Base-by-base conservation (phyloP, 2,888 invertebrate genomes). In the Cataglyphis albicans region DNA sequence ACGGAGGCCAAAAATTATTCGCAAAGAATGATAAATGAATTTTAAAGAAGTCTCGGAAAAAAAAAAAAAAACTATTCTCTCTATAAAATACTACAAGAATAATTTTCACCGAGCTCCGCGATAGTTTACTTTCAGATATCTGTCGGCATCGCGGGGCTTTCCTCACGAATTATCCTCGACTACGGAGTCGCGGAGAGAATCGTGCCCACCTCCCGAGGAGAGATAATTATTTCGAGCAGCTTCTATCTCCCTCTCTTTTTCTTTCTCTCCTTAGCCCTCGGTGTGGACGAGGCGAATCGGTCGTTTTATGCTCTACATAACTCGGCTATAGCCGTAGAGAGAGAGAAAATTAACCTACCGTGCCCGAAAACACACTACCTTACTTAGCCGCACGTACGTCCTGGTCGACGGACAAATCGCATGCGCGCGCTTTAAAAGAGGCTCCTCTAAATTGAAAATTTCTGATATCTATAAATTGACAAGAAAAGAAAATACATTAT, bases 241-340 rank as follows among this genome's bases (percentile, higher is more conserved):
- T 75, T 65, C 72, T 84, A 74, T 84, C 81, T 72, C 67, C 73
- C 67, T 76, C 72, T 55, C 81, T 55, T 59, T 78, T 64, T 38
- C 81, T 64, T 75, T 78, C 70, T 82, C 44, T 63, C 65, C 81
- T 80, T 83, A 73, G 81, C 64, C 63, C 68, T 76, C 76, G 25
- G 64, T 74, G 25, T 72, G 84, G 82, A 82, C 59, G 84, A 72
- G 65, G 70, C 88, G 86, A 86, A 86, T 90, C 88, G 89, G 88
- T 90, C 90, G 92, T 93, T 94, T 94, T 94, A 93, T 93, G 94
- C 94, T 94, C 94, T 94, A 92, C 91, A 94, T 93, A 94, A 88
- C 73, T 91, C 86, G 88, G 82, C 63, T 85, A 80, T 80, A 84
- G 65, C 86, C 82, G 78, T 67, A 82, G 67, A 86, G 78, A 89